Conservation (phyloP, 1,140 invertebrate species). For the Drosophila willistoni region DNA sequence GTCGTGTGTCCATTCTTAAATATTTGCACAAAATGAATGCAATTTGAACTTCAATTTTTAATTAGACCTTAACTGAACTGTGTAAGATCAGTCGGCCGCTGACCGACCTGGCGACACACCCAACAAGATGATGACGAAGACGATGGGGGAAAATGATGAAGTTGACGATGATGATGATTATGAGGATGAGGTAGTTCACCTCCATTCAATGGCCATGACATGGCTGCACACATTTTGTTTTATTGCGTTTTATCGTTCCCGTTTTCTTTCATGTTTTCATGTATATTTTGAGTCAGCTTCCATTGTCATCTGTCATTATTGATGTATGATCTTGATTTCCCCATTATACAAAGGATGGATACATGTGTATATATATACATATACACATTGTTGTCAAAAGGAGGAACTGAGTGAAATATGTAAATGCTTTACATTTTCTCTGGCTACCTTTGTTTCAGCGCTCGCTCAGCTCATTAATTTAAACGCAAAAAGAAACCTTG, state of each 20-base stretch:
- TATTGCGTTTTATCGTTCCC: conserved; percentile 23
- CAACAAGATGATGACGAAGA: background rate
- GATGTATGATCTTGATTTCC: conserved; percentile 78
- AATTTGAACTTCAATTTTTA: conserved; percentile 48
- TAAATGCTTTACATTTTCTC: background rate
- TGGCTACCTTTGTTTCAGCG: background rate
- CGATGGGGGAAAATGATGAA: too few species aligned
- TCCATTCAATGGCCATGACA: conserved; percentile 9
- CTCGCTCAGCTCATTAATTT: background rate
- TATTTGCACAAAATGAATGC: conserved; percentile 57
- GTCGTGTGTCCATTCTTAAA: conserved; percentile 50
- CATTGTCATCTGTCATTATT: conserved; percentile 77
- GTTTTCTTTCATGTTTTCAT: conserved; percentile 11
- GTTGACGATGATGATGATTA: background rate
- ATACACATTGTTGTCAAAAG: conserved; percentile 38
- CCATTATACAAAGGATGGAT: conserved; percentile 44
- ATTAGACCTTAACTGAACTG: conserved; percentile 5
- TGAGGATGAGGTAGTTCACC: conserved; percentile 25
- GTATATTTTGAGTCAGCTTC: conserved; percentile 39
- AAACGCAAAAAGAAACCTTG: background rate
- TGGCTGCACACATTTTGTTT: conserved; percentile 17
- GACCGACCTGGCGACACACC: background rate
- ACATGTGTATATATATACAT: conserved; percentile 16
- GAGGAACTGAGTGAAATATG: conserved; percentile 2
- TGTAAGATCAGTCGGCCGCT: background rate